phyloP scores from a whole-genome alignment of 2,888 invertebrate genomes.

The Drosophila merina region DNA sequence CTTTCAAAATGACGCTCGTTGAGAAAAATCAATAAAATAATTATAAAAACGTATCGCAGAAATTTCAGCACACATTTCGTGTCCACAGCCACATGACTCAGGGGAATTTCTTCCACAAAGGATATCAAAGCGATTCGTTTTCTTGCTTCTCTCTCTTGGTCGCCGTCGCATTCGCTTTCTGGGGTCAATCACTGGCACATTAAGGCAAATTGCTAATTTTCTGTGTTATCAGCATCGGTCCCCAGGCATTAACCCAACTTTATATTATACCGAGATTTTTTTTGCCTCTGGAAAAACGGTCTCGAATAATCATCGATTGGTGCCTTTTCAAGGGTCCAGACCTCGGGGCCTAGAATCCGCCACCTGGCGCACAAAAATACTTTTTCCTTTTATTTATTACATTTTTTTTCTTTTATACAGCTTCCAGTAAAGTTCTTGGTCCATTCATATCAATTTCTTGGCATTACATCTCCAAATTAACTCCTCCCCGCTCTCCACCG shows the following conservation, averaged over 20 bases:
- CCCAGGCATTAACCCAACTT: conserved; percentile 62
- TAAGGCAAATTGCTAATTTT: conserved; percentile 70
- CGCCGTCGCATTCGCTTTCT: conserved; percentile 6
- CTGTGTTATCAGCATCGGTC: conserved; percentile 43
- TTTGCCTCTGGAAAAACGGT: conserved; percentile 35
- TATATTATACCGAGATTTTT: conserved; percentile 71
- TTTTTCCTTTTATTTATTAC: conserved; percentile 37
- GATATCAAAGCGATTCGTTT: conserved; percentile 2
- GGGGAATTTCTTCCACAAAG: conserved; percentile 14
- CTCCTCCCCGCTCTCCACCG: conserved; percentile 5
- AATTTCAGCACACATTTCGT: conserved; percentile 5
- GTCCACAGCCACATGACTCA: conserved; percentile 8
- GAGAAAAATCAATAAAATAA: conserved; percentile 36
- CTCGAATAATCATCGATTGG: conserved; percentile 72
- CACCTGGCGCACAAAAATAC: conserved; percentile 53
- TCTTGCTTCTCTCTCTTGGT: conserved; percentile 11
- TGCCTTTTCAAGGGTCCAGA: conserved; percentile 44
- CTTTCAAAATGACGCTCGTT: conserved; percentile 12
- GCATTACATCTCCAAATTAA: conserved; percentile 51
- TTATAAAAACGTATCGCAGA: conserved; percentile 7
- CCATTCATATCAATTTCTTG: conserved; percentile 73
- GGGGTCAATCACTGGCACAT: conserved; percentile 69
- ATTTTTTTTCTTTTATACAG: conserved; percentile 29
- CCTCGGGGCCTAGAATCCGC: conserved; percentile 6
- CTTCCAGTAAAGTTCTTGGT: conserved; percentile 67